phyloP scores from a whole-genome alignment of 2,888 invertebrate species.

The Xanthorhoe designata region DNA sequence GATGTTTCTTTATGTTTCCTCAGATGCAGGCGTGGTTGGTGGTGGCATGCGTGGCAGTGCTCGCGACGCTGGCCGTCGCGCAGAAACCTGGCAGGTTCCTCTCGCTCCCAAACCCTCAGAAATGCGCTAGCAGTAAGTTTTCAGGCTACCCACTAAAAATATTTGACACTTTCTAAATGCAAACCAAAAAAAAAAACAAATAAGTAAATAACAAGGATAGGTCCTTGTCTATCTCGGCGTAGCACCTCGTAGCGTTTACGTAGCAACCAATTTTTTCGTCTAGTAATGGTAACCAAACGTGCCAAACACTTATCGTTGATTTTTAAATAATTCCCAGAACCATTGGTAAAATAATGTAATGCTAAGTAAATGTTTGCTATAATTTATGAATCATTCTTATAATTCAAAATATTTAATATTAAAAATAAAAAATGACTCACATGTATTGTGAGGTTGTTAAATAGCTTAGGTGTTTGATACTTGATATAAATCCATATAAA shows the following conservation, averaged over 20 bases:
- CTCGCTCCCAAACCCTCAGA: slow-evolving; percentile 91
- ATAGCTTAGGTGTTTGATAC: slow-evolving; percentile 2
- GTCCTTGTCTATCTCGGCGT: slow-evolving; percentile 21
- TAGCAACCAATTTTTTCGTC: slow-evolving; percentile 25
- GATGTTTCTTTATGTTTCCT: slow-evolving; percentile 47
- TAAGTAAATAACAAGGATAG: no score
- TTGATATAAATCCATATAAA: slow-evolving; percentile 19
- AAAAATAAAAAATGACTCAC: background rate
- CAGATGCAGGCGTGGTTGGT: slow-evolving; percentile 90
- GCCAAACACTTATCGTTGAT: background rate
- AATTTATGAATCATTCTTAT: no score
- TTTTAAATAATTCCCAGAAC: background rate
- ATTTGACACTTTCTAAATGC: background rate
- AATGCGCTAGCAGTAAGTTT: slow-evolving; percentile 94
- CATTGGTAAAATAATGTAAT: no score
- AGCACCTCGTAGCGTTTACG: slow-evolving; percentile 36
- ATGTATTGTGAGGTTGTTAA: background rate
- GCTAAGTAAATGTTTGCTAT: no score
- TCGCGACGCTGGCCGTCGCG: slow-evolving; percentile 87
- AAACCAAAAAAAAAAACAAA: background rate
- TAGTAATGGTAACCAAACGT: background rate
- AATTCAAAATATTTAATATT: no score
- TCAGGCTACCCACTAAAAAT: background rate
- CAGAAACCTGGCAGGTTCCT: slow-evolving; percentile 94
- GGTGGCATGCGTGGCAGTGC: slow-evolving; percentile 81